These are phyloP conservation scores for Napeogenes sylphis DNA, from an alignment of 2,888 invertebrate genomes.

Conservation along the genomic window DNA sequence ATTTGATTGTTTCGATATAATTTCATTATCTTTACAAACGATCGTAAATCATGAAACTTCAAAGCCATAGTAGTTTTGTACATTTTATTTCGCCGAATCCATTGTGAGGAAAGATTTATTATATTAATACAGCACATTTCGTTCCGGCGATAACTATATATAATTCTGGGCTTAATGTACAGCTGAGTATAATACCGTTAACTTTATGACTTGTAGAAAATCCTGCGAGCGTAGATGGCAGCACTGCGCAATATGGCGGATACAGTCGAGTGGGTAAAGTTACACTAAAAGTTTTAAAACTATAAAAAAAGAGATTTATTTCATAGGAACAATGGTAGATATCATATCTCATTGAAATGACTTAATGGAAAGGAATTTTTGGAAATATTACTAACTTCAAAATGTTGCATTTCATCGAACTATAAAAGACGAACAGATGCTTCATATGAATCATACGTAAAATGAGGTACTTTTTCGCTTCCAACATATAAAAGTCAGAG, in stretches of 20 bases:
- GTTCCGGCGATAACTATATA: slow-evolving; percentile 29
- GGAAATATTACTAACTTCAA: neutral
- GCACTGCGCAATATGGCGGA: slow-evolving; percentile 1
- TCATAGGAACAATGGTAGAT: too few species aligned
- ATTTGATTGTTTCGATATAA: too few species aligned
- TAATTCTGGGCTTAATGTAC: slow-evolving; percentile 19
- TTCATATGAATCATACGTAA: neutral
- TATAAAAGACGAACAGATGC: neutral
- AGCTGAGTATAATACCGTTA: slow-evolving; percentile 12
- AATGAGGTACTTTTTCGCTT: neutral
- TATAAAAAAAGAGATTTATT: too few species aligned
- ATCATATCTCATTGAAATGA: too few species aligned
- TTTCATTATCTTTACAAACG: slow-evolving; percentile 11
- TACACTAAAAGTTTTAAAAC: too few species aligned
- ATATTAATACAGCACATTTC: slow-evolving; percentile 40
- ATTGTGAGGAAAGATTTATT: slow-evolving; percentile 43
- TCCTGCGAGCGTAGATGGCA: slow-evolving; percentile 3
- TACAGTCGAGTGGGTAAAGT: neutral
- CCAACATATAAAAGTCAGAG: slow-evolving; percentile 5
- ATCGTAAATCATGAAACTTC: slow-evolving; percentile 39
- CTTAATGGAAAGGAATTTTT: too few species aligned
- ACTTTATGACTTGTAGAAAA: slow-evolving; percentile 13
- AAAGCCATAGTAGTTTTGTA: slow-evolving; percentile 35
- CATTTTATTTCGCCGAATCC: slow-evolving; percentile 41
- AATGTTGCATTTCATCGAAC: neutral